These are phyloP conservation scores for Tyto alba DNA, from an alignment of 2,113 vertebrate genomes.

Conservation along the genomic window DNA sequence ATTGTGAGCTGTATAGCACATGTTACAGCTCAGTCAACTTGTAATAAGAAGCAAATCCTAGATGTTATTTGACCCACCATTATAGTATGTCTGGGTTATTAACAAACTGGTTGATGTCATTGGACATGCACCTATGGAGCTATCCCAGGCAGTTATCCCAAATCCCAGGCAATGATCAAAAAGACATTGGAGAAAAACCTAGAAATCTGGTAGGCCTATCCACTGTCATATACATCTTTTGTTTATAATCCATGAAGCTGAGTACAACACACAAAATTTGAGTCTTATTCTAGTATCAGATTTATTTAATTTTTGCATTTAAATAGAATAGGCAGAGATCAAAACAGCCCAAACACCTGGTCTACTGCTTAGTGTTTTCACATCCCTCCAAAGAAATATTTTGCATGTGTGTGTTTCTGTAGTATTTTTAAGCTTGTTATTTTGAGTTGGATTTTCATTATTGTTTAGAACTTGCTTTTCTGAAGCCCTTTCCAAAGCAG, in stretches of 20 bases:
- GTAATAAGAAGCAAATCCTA: not conserved
- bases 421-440: not conserved
- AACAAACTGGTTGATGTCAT: not conserved
- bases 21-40: not conserved
- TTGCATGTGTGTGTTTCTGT: not conserved
- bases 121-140: not conserved
- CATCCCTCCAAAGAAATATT: not conserved
- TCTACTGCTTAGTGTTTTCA: not conserved
- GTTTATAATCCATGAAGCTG: not conserved
- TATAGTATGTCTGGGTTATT: not conserved
- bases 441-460: not conserved
- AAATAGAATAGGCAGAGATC: not conserved
- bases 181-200: not conserved
- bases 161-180: not conserved
- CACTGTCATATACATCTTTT: not conserved
- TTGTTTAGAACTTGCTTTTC: not conserved
- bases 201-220: not conserved
- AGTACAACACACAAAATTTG: not conserved
- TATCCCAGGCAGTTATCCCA: not conserved
- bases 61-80: not conserved
- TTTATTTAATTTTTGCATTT: not conserved
- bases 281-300: not conserved
- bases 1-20: not conserved
- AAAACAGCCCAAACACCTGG: not conserved
- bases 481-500: slow-evolving; percentile 24